These are phyloP conservation scores for Amphiduros pacificus DNA, from an alignment of 2,888 invertebrate genomes.

Conservation along the genomic window DNA sequence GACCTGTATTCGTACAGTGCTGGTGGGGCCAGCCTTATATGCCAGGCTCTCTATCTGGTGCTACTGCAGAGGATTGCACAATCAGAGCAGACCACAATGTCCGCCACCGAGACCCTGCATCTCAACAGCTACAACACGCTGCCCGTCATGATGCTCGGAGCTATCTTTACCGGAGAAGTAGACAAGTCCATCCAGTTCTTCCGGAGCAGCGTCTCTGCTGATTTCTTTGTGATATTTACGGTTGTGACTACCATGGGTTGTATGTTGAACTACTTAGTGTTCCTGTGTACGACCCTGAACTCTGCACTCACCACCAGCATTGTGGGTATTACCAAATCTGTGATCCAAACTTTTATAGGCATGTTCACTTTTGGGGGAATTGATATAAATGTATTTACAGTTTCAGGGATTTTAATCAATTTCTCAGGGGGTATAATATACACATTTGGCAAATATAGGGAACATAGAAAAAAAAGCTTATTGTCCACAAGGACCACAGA, in stretches of 20 bases:
- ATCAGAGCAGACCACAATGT: conserved; percentile 44
- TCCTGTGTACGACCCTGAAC: conserved; percentile 60
- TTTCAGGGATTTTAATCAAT: conserved; percentile 58
- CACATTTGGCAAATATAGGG: conserved; percentile 54
- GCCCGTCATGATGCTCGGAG: conserved; percentile 48
- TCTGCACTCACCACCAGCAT: conserved; percentile 61
- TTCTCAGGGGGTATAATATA: conserved; percentile 57
- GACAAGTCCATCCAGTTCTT: conserved; percentile 19
- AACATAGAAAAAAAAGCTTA: conserved; percentile 30
- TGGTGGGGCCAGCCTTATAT: conserved; percentile 58
- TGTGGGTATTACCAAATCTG: conserved; percentile 59
- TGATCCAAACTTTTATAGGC: conserved; percentile 59
- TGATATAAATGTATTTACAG: conserved; percentile 48
- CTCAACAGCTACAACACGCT: conserved; percentile 59
- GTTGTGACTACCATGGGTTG: conserved; percentile 51
- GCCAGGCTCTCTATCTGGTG: conserved; percentile 60
- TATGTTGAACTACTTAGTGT: conserved; percentile 60
- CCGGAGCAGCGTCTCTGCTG: conserved; percentile 32
- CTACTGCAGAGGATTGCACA: conserved; percentile 57
- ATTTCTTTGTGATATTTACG: conserved; percentile 49
- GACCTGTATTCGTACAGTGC: conserved; percentile 54
- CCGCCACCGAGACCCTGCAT: conserved; percentile 56
- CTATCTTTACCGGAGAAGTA: conserved; percentile 44
- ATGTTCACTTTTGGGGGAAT: conserved; percentile 60
- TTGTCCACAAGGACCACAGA: too few species aligned